Base-by-base conservation (phyloP, 2,797 vertebrate genomes). In the Phalloptychus januarius region DNA sequence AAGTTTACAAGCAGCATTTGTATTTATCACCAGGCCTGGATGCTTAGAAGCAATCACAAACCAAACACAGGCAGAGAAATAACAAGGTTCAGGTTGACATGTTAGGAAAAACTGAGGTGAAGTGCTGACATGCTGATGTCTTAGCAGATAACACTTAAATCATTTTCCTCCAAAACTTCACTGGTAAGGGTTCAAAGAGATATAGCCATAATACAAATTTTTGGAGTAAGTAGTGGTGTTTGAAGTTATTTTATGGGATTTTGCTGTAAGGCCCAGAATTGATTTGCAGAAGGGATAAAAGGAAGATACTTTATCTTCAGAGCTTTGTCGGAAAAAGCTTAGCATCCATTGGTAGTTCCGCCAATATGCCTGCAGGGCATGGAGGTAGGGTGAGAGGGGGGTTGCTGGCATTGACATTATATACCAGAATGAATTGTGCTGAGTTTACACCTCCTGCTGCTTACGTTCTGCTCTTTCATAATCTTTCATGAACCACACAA, bases 231-330 rank as follows among this genome's bases (percentile, higher is more conserved):
- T 98, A 99, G 96, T 94, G 75, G 95, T 97, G 98, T 99, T 99
- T 99, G 98, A 99, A 99, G 97, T 98, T 98, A 98, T 97, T 98
- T 99, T 99, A 99, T 99, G 98, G 98, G 98, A 99, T 99, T 99
- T 99, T 96, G 98, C 98, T 99, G 96, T 98, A 97, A 99, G 98
- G 98, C 97, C 94, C 97, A 96, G 97, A 97, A 99, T 99, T 99
- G 98, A 99, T 99, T 99, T 98, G 96, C 96, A 96, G 97, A 92
- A 93, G 96, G 98, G 98, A 99, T 99, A 98, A 99, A 99, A 99
- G 97, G 96, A 97, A 97, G 96, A 97, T 98, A 98, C 98, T 98
- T 99, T 98, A 99, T 98, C 98, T 99, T 98, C 96, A 96, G 97
- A 98, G 97, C 98, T 99, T 98, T 99, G 98, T 99, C 97, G 95